phyloP scores from a whole-genome alignment of 1,140 invertebrate species.

The Papilio dardanus region DNA sequence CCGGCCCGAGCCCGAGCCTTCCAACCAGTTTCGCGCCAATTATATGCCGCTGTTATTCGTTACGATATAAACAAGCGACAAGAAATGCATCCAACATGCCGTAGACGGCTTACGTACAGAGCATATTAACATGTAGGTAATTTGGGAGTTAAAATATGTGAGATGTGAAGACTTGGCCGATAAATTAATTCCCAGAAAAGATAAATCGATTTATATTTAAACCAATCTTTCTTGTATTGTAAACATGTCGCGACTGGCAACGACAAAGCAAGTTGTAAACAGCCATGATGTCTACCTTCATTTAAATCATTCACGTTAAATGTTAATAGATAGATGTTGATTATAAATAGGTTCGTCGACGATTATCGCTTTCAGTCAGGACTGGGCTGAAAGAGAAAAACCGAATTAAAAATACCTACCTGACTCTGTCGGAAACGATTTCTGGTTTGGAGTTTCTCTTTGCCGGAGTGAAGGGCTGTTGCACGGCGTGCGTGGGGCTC shows the following conservation, averaged over 20 bases:
- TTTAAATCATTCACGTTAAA: constrained; percentile 45
- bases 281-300: constrained; percentile 43
- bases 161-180: constrained; percentile 29
- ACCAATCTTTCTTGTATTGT: constrained; percentile 41
- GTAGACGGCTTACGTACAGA: constrained; percentile 45
- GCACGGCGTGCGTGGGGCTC: constrained; percentile 81
- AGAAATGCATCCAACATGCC: constrained; percentile 55
- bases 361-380: constrained; percentile 30
- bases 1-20: constrained; percentile 42
- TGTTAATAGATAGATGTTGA: constrained; percentile 29
- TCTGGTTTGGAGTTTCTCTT: constrained; percentile 91
- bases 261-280: constrained; percentile 42
- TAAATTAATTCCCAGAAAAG: constrained; percentile 39
- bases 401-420: constrained; percentile 83
- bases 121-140: constrained; percentile 42
- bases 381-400: neutral
- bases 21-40: constrained; percentile 66
- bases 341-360: constrained; percentile 25
- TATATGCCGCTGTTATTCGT: constrained; percentile 57
- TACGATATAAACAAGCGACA: constrained; percentile 60
- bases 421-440: constrained; percentile 89
- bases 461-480: constrained; percentile 78
- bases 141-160: constrained; percentile 38
- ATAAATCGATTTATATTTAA: constrained; percentile 43
- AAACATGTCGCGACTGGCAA: constrained; percentile 47